Base-by-base conservation (phyloP, 2,113 vertebrate species). In the Tetrax tetrax region DNA sequence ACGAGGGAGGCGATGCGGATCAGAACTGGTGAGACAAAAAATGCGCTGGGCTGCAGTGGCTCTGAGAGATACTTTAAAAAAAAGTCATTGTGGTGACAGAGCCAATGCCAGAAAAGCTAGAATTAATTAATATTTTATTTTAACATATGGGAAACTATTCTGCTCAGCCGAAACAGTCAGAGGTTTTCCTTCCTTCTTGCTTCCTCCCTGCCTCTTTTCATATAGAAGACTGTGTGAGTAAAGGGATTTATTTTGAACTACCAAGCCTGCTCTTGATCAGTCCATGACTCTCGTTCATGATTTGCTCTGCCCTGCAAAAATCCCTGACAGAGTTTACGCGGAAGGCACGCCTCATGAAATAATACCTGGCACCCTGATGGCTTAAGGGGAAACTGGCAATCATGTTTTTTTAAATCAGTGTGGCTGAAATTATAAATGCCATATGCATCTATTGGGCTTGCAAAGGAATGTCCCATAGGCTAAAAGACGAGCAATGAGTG, bases 61-160 rank as follows among this genome's bases (percentile, higher is more conserved):
- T 61, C 59, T 43, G 75, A 80, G 60, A 75, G 61, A 87, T 50
- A 82, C 24, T 57, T 56, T 51, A 56, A 83, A 56, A 87, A 51
- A 85, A 65, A 74, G 43, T 90, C 72, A 45, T 14, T 93, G 82
- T 16, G n/a, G 72, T 47, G 56, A 77, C 66, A 29, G 24, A 92
- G 29, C 29, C 35, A 27, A 14, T 54, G 65, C 51, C 90, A 83
- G 63, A 23, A 75, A 91, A 94, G 68, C 72, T 79, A 81, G 41
- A 86, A 43, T 28, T 71, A 78, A 96, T 98, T 16, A 97, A 96
- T 98, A 96, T 97, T 98, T 98, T 95, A 98, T 96, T 94, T 91
- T 81, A 91, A 83, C 78, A 88, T 92, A 94, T 66, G 68, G 81
- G 75, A 87, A 94, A 84, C 63, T 87, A 72, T 92, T 95, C 91